A percentile compares a stretch with the other conserved stretches of the same genome.
phyloP scores from a whole-genome alignment of 2,888 invertebrate genomes.

The Andrena bicolor region DNA sequence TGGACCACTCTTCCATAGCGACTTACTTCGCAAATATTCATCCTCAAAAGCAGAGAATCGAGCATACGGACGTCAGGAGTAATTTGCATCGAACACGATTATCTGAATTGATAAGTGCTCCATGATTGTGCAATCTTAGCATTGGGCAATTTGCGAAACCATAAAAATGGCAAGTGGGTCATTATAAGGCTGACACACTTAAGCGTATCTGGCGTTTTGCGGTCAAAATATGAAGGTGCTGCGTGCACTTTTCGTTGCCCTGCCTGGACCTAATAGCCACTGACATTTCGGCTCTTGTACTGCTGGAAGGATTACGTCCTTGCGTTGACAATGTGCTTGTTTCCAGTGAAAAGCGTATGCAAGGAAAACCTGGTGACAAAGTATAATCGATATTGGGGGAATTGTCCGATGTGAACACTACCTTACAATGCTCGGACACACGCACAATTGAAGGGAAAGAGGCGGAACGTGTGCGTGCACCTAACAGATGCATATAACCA shows the following conservation, averaged over 20 bases:
- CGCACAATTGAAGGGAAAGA: slow-evolving; percentile 31
- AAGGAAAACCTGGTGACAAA: slow-evolving; percentile 1
- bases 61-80: not conserved
- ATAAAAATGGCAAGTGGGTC: slow-evolving; percentile 5
- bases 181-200: slow-evolving; percentile 10
- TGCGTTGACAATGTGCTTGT: not conserved
- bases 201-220: not conserved
- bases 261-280: not conserved
- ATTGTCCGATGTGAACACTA: slow-evolving; percentile 46
- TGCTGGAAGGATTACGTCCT: not conserved
- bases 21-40: slow-evolving; percentile 22
- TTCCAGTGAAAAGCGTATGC: not conserved
- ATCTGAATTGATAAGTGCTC: slow-evolving; percentile 29
- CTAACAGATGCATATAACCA: slow-evolving; percentile 37
- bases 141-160: slow-evolving; percentile 11
- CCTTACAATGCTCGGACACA: slow-evolving; percentile 47
- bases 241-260: not conserved
- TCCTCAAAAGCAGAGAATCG: not conserved
- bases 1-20: not conserved
- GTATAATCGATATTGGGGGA: slow-evolving; percentile 9
- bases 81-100: slow-evolving; percentile 36
- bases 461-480: slow-evolving; percentile 23
- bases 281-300: not conserved
- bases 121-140: slow-evolving; percentile 13
- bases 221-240: not conserved